Evolutionary conservation across 2,113 vertebrate species (phyloP), one percentile per base, ranked within the genome.

Genomic region (Vidua chalybeata): DNA sequence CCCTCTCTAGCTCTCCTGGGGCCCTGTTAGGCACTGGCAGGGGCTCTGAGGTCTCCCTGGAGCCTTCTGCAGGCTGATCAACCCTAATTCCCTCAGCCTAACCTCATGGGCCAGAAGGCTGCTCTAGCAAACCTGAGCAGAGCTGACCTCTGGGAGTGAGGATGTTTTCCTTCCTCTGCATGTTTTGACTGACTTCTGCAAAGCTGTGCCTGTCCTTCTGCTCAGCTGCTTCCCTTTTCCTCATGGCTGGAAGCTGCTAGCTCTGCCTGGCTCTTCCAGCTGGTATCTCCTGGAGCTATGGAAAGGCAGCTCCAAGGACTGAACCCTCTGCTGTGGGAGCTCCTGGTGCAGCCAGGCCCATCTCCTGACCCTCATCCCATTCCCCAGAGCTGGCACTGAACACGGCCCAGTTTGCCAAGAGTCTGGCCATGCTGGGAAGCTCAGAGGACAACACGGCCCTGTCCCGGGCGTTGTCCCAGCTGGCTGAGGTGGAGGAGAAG

Each of bases 371-470:
- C 72, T 80, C 69, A 1, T 94, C 90, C 66, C 1, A 0, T 83
- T 77, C 90, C 23, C 91, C 58, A 98, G 98, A 98, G 84, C 96
- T 99, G 37, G 99, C 99, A 0, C 10, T 98, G 88, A 99, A 99
- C 84, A 99, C 99, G 0, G 99, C 98, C 8, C 98, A 98, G 96
- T 99, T 99, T 89, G 99, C 99, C 28, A 99, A 99, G 98, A 99
- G 99, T 24, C 92, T 99, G 26, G 99, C 99, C 87, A 99, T 99
- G 99, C 97, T 99, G 89, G 99, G 99, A 58, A 99, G 99, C 94
- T 99, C 99, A 0, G 99, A 99, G 97, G 99, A 99, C 98, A 99
- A 99, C 98, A 99, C 99, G 0, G 99, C 99, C 11, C 97, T 99
- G 52, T 99, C 99, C 22, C 97, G 99, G 11, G 99, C 99, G 0